These are phyloP conservation scores for Rhabdomys dilectus DNA, from an alignment of 2,113 vertebrate genomes.

Conservation along the genomic window DNA sequence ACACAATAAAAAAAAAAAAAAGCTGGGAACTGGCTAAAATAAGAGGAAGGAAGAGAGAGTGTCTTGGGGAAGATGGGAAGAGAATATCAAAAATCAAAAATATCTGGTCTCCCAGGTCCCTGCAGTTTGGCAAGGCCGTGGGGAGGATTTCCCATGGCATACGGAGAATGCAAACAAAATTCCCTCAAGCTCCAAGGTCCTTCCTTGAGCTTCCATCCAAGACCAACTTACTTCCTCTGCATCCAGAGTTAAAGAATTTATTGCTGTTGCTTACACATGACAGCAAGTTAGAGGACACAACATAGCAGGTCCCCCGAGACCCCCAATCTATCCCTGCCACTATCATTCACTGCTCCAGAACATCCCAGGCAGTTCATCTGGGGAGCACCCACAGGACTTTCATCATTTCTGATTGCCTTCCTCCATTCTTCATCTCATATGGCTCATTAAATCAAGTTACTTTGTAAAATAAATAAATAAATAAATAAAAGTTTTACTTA, in stretches of 20 bases:
- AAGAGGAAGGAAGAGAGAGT: not conserved
- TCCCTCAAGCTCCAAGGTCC: not conserved
- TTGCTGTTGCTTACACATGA: not conserved
- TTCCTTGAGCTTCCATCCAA: no score
- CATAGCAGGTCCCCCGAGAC: not conserved
- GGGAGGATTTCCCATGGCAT: not conserved
- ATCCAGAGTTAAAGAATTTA: not conserved
- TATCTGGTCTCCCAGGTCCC: not conserved
- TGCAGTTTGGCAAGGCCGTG: not conserved
- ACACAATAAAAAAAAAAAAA: not conserved
- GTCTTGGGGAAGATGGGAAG: not conserved
- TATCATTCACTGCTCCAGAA: not conserved
- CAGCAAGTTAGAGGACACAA: not conserved
- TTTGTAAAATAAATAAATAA: not conserved
- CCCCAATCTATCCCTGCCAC: not conserved
- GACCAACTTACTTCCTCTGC: not conserved
- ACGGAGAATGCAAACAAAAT: not conserved
- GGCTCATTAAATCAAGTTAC: constrained; percentile 39
- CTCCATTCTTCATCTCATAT: not conserved
- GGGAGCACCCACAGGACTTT: not conserved
- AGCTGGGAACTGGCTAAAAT: not conserved
- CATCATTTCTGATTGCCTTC: not conserved
- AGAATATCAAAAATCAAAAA: not conserved
- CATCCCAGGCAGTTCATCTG: not conserved
- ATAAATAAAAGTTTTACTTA: not conserved